Base-by-base conservation (phyloP, 2,113 vertebrate genomes). In the Lathamus discolor region DNA sequence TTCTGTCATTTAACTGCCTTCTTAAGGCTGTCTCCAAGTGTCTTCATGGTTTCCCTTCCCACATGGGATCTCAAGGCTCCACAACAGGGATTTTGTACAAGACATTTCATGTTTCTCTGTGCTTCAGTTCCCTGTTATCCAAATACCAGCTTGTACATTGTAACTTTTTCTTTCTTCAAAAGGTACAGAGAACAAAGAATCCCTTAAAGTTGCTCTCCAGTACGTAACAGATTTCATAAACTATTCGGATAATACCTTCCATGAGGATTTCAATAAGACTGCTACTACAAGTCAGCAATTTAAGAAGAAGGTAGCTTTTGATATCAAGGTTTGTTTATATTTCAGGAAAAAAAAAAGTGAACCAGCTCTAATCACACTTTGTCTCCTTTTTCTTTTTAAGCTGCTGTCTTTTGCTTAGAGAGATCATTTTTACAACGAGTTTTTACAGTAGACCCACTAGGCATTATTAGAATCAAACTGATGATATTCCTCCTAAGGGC, bases 401-500 rank as follows among this genome's bases (percentile, higher is more conserved):
- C 74, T 68, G 35, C 91, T 93, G 82, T 91, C 77, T 96, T 95
- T 91, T 92, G 70, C 85, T 95, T 87, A 92, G 86, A 94, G 77
- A 92, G 74, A 87, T 88, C 86, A 74, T 95, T 95, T 95, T 92
- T 93, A 92, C 86, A 89, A 93, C 91, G 91, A 88, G 72, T 86
- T 97, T 96, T 92, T 97, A 85, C 81, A 95, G 89, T 86, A 89
- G 62, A 91, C 91, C 84, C 92, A 95, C 86, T 25, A 96, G 94
- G 91, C 91, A 95, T 95, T 97, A 93, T 95, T 96, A 92, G 94
- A 95, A 91, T 92, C 92, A 93, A 94, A 97, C 78, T 83, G 94
- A 94, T 94, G 84, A 83, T 95, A 91, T 95, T 92, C 57, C 41
- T 96, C 86, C 89, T 95, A 89, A 87, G 67, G 93, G 91, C 66